Evolutionary conservation across 2,888 invertebrate species (phyloP), one percentile per base, ranked within the genome.

Genomic region (Eulithis testata): DNA sequence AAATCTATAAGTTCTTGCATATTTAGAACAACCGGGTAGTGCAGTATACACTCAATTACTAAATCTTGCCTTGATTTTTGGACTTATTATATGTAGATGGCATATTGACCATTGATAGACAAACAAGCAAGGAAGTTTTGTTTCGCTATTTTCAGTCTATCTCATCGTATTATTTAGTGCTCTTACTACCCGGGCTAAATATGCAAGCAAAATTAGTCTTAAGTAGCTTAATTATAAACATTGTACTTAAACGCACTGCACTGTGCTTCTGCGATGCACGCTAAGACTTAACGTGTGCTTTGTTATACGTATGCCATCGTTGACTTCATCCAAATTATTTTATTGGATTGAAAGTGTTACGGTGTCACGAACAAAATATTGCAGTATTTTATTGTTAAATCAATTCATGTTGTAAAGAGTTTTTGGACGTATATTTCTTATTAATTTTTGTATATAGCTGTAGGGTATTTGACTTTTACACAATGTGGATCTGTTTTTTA

Each of bases 391-490:
- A 85, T 81, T 80, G 76, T 81, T 82, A 85, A 81, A 81, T 75
- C 76, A 74, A 73, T 81, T 79, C 84, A 82, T 80, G 79, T 86
- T 82, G 78, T 85, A 81, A 86, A 88, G 75, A 80, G 79, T 83
- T 90, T 67, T 91, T 91, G 84, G 87, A 90, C 84, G 86, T 84
- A 82, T 86, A 86, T 89, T 86, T 81, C 55, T 67, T 77, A 73
- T 64, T 81, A 31, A 7, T 81, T 85, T 89, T 87, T 92, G 90
- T 92, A 92, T 82, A 91, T 91, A 90, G 82, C 88, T 87, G 78
- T 92, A 91, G 87, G 81, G 81, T 87, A 86, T 83, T 86, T 75
- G 81, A 82, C 75, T 84, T 84, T 81, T 78, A 79, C 74, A 71
- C 82, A 51, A 85, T 79, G 86, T 86, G 87, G 87, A 87, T 88